These are phyloP conservation scores for Epinephelus fuscoguttatus DNA, from an alignment of 2,113 vertebrate genomes.

Conservation along the genomic window DNA sequence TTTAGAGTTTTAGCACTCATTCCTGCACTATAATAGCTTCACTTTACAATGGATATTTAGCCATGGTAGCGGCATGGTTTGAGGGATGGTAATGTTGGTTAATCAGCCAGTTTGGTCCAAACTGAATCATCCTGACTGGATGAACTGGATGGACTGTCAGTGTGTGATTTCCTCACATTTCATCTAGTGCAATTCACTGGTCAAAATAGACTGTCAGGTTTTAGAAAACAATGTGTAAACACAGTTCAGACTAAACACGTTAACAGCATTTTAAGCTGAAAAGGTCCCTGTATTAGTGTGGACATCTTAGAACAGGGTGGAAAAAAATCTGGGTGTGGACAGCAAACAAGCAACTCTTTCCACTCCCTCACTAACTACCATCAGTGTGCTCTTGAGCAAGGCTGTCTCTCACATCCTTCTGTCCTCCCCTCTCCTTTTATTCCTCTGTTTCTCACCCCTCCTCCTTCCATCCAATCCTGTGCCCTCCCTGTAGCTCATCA, in stretches of 20 bases:
- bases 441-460: slow-evolving; percentile 31
- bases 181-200: neutral
- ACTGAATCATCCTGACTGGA: neutral
- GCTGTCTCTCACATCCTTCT: slow-evolving; percentile 22
- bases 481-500: slow-evolving; percentile 67
- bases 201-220: neutral
- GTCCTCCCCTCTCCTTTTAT: slow-evolving; percentile 29
- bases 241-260: neutral
- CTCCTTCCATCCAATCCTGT: slow-evolving; percentile 28
- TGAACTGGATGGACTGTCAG: neutral
- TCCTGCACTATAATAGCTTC: neutral
- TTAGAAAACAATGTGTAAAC: neutral
- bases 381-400: slow-evolving; percentile 33
- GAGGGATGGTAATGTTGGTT: neutral
- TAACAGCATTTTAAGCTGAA: neutral
- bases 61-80: neutral
- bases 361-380: neutral
- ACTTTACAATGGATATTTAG: neutral
- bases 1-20: too few species aligned
- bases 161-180: neutral
- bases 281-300: neutral
- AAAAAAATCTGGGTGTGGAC: slow-evolving; percentile 16
- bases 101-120: neutral
- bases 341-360: neutral
- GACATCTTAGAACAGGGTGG: neutral